phyloP scores from a whole-genome alignment of 2,113 vertebrate species.

The Amphiprion ocellaris region DNA sequence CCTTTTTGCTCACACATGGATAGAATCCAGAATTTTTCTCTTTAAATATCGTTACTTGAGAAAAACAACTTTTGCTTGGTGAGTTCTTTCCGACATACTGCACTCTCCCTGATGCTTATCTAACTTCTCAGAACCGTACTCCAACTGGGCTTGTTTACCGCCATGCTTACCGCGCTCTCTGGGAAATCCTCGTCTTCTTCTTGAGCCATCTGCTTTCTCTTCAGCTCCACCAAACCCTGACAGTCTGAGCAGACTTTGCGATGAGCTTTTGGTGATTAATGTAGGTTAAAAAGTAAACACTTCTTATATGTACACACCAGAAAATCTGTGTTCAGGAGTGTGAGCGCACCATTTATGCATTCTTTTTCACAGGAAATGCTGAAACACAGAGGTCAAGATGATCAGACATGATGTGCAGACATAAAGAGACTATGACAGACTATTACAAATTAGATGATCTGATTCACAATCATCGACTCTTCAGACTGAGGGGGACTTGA shows the following conservation, averaged over 20 bases:
- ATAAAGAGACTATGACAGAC: not conserved
- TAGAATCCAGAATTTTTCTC: too few species aligned
- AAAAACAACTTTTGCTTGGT: not conserved
- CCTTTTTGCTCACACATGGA: too few species aligned
- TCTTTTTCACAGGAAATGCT: not conserved
- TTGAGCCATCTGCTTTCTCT: conserved; percentile 49
- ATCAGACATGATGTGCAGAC: conserved; percentile 22
- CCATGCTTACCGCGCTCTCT: not conserved
- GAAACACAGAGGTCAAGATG: conserved; percentile 37
- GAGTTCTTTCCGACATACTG: not conserved
- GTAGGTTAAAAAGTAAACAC: conserved; percentile 32
- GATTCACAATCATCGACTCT: conserved; percentile 41
- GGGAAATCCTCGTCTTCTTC: conserved; percentile 22
- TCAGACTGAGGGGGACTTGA: conserved; percentile 39
- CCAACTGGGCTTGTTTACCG: conserved; percentile 31
- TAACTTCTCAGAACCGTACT: not conserved
- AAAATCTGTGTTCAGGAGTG: not conserved
- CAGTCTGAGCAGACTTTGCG: conserved; percentile 40
- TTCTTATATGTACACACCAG: not conserved
- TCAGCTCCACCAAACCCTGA: conserved; percentile 21
- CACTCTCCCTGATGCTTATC: not conserved
- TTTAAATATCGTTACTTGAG: not conserved
- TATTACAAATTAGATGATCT: conserved; percentile 36
- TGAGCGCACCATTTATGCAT: not conserved
- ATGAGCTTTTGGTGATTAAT: conserved; percentile 24